Evolutionary conservation across 2,888 invertebrate species (phyloP).

Genomic region (Elmis aenea): DNA sequence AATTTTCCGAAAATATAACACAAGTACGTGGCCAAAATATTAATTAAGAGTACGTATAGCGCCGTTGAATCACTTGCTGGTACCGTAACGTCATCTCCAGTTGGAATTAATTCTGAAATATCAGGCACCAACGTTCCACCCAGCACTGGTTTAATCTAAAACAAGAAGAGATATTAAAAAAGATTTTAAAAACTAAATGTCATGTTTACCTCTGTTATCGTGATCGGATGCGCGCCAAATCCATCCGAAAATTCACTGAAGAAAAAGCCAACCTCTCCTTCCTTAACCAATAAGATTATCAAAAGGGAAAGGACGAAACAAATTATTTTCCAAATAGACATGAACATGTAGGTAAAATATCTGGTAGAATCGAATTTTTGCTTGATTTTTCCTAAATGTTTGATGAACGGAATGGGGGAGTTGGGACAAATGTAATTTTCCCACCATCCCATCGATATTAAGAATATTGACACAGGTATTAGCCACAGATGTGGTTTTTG

Average conservation of each 20-base stretch:
- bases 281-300: constrained; percentile 67
- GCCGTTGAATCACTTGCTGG: constrained; percentile 68
- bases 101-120: constrained; percentile 68
- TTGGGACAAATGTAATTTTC: constrained; percentile 91
- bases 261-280: constrained; percentile 71
- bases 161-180: constrained; percentile 16
- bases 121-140: constrained; percentile 65
- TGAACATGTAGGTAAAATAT: constrained; percentile 85
- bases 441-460: constrained; percentile 96
- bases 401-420: constrained; percentile 75
- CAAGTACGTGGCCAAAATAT: constrained; percentile 77
- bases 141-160: constrained; percentile 56
- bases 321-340: constrained; percentile 87
- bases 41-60: constrained; percentile 71
- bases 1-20: constrained; percentile 94
- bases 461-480: constrained; percentile 77
- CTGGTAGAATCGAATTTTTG: constrained; percentile 73
- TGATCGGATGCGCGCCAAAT: constrained; percentile 74
- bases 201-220: constrained; percentile 71
- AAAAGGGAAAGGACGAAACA: constrained; percentile 73
- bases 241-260: constrained; percentile 70
- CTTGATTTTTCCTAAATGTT: constrained; percentile 70
- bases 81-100: constrained; percentile 69
- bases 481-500: constrained; percentile 74
- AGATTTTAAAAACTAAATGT: constrained; percentile 2